Evolutionary conservation across 2,797 vertebrate species (phyloP).

Genomic region (Orientallactaga sibirica): DNA sequence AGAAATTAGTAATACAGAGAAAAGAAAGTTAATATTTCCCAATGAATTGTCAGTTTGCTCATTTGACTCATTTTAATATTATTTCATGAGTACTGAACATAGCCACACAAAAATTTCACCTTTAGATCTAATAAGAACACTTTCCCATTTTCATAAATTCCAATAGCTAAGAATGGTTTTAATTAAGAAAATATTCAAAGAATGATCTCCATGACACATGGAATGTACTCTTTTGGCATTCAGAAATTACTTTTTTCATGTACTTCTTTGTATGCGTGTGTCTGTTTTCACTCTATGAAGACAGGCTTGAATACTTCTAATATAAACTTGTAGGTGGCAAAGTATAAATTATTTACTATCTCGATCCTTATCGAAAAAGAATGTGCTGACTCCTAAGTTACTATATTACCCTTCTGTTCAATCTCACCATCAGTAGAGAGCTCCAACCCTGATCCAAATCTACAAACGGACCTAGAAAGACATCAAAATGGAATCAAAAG

Average conservation of each 20-base stretch:
- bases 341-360: not conserved
- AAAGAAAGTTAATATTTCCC: slow-evolving; percentile 24
- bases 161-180: not conserved
- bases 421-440: not conserved
- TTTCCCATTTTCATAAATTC: not conserved
- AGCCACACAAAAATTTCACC: not conserved
- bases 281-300: not conserved
- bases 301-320: not conserved
- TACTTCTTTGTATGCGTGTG: not conserved
- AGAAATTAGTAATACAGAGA: not conserved
- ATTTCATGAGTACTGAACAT: not conserved
- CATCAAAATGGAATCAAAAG: no score
- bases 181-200: not conserved
- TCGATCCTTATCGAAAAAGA: not conserved
- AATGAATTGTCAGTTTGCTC: not conserved
- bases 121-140: not conserved
- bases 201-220: not conserved
- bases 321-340: not conserved
- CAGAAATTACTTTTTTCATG: not conserved
- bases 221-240: not conserved
- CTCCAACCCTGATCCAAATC: no score
- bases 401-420: not conserved
- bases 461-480: no score
- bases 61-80: not conserved
- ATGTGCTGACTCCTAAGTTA: not conserved